Evolutionary conservation across 2,888 invertebrate species (phyloP).

Genomic region (Gibbula magus): DNA sequence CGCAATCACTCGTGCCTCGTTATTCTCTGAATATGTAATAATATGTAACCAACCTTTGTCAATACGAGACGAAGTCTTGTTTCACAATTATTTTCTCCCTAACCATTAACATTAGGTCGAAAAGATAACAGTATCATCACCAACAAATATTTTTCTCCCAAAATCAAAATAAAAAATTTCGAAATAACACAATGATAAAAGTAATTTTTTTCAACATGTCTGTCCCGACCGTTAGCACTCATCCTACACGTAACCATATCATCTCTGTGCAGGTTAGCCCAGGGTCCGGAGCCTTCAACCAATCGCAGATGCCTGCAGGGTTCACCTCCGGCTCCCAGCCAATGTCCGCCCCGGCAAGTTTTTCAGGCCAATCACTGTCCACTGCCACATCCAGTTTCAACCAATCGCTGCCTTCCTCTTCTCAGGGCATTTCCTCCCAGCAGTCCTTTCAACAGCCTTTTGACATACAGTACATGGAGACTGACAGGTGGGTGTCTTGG

Average conservation of each 20-base stretch:
- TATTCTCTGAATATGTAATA: too few species aligned
- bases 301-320: slow-evolving; percentile 40
- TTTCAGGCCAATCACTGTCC: slow-evolving; percentile 17
- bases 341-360: slow-evolving; percentile 26
- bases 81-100: too few species aligned
- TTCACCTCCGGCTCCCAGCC: slow-evolving; percentile 35
- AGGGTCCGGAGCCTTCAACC: slow-evolving; percentile 47
- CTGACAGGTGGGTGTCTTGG: slow-evolving; percentile 14
- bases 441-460: slow-evolving; percentile 43
- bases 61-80: too few species aligned
- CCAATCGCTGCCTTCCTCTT: slow-evolving; percentile 32
- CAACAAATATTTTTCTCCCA: too few species aligned
- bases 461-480: slow-evolving; percentile 47
- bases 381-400: slow-evolving; percentile 16
- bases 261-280: slow-evolving; percentile 57
- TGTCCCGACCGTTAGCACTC: slow-evolving; percentile 59
- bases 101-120: too few species aligned
- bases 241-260: background rate
- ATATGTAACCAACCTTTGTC: too few species aligned
- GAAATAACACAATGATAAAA: too few species aligned
- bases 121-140: too few species aligned
- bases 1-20: too few species aligned
- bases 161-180: too few species aligned
- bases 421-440: slow-evolving; percentile 29
- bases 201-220: background rate